Conservation (phyloP, 2,797 vertebrate genomes). For the Phoebastria nigripes region DNA sequence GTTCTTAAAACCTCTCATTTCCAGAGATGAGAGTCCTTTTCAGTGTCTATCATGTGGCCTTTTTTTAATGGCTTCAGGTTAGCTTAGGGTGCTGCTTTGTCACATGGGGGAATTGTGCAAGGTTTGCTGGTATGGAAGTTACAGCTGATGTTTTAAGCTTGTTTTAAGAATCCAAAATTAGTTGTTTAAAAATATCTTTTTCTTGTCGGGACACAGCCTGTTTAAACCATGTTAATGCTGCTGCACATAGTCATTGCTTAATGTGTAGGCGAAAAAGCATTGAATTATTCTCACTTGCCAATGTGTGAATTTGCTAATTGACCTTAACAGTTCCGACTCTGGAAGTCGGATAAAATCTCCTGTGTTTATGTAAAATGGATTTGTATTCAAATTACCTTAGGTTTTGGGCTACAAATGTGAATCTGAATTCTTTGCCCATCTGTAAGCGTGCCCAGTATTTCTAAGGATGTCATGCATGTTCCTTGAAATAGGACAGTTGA, state of each 20-base stretch:
- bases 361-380: not conserved
- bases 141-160: not conserved
- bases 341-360: not conserved
- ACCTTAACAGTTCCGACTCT: not conserved
- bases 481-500: not conserved
- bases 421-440: not conserved
- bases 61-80: not conserved
- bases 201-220: not conserved
- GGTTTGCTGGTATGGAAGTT: not conserved
- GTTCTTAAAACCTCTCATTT: not conserved
- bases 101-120: not conserved
- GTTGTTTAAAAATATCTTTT: not conserved
- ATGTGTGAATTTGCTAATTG: not conserved
- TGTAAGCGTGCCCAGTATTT: not conserved
- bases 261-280: not conserved
- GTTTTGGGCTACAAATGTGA: not conserved
- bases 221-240: not conserved
- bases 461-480: not conserved
- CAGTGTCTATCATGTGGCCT: rapidly evolving
- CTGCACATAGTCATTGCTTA: not conserved
- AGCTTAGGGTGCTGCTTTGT: not conserved
- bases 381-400: not conserved
- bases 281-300: not conserved
- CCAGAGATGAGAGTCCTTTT: not conserved
- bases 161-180: not conserved